Base-by-base conservation (phyloP, 2,797 vertebrate genomes). In the Ceryle rudis region DNA sequence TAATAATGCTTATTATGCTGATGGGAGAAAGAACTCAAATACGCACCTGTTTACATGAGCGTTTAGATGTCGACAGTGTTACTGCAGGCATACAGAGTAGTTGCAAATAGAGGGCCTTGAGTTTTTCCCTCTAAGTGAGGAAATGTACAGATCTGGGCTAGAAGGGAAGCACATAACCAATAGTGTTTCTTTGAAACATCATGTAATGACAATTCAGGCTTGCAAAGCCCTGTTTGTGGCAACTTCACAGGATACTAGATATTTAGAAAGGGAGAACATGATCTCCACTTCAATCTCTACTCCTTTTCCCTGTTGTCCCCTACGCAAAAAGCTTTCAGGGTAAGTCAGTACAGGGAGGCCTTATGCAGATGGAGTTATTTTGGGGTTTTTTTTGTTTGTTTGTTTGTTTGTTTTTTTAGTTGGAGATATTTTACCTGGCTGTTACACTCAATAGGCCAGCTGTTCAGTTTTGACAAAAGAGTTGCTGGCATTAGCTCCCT, bases 1-100 rank as follows among this genome's bases (percentile, higher is more conserved):
- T 89, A 93, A 92, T 82, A 93, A 89, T 72, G 83, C 65, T 94
- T 61, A 80, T 41, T 89, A 86, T 66, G 67, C 66, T 13, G 5
- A 22, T 62, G 28, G 81, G 69, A 90, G 81, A 46, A 83, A 94
- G 69, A 95, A 61, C 42, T 58, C 85, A 74, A 95, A 90, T 89
- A 57, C 66, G 54, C 28, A 60, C 65, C 75, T 93, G 81, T 92
- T 93, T 94, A 87, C 55, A 73, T 23, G 57, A 73, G 23, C 12
- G 3, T 83, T 92, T 81, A 62, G 80, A 86, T 94, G 41, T 74
- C 19, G 46, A 42, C 83, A 89, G 79, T 93, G 93, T 39, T 90
- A 81, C 87, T 87, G 54, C 85, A 90, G 31, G 55, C 37, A 7
- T 52, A 71, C 17, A 5, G 7, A 85, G 33, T 62, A 81, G 73